Base-by-base conservation (phyloP, 2,113 vertebrate genomes). In the Xiphophorus maculatus region DNA sequence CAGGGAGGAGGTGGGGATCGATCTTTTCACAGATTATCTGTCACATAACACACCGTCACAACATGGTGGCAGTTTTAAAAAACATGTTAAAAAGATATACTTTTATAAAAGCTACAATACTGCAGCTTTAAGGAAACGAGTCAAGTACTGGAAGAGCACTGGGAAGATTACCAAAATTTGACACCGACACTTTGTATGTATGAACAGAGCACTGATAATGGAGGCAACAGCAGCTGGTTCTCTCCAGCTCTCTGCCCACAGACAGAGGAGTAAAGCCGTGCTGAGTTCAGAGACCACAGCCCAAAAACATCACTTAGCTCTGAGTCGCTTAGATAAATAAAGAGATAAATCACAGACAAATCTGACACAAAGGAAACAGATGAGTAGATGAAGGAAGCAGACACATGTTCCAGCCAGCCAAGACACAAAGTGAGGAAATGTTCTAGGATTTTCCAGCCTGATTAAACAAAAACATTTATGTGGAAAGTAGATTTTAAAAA, bases 371-470 rank as follows among this genome's bases (percentile, higher is more conserved):
- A 32, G 25, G 19, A 65, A 32, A 37, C 62, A 6, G 22, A 60
- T 12, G 44, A 17, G 5, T 48, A 17, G 5, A 5, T 19, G 44
- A 25, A n/a, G 11, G 27, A 10, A 33, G 11, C 19, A 69, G 12
- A 25, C n/a, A 13, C 15, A 63, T 54, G 40, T 44, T 42, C 11
- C 22, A 63, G 33, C 42, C 62, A 25, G 42, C 33, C 28, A 0
- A 14, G 44, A 28, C 25, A 28, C 25, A 28, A 67, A 40, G 61
- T 17, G 14, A 76, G 63, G 66, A 82, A 63, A 73, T 10, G 22
- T 63, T 63, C 1, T 48, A 77, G 79, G 76, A 78, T 28, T 77
- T 84, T 65, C 68, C 35, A 25, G 65, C 28, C 69, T 44, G 63
- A 5, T 42, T 42, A 54, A 54, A 54, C 7, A 54, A 54, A 54